Evolutionary conservation across 2,797 vertebrate species (phyloP).

Genomic region (Tragelaphus oryx): DNA sequence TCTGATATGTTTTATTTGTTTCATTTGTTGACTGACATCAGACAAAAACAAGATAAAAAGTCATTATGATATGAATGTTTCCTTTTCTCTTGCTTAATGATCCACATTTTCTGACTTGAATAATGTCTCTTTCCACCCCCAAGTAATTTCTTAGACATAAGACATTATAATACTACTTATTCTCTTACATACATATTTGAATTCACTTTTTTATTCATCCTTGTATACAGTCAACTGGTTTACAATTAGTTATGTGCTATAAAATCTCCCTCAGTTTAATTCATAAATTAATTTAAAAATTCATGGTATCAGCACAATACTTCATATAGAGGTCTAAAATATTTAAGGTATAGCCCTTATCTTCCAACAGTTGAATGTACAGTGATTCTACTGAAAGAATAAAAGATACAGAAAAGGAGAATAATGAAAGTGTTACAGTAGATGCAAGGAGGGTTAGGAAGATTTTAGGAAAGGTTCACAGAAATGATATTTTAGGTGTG

Average conservation of each 20-base stretch:
- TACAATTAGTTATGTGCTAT: neutral
- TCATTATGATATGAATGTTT: neutral
- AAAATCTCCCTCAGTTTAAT: neutral
- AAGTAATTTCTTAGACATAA: neutral
- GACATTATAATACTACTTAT: neutral
- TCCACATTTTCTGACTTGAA: neutral
- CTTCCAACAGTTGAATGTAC: neutral
- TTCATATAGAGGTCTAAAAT: neutral
- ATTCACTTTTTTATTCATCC: neutral
- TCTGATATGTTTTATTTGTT: neutral
- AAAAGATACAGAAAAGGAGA: neutral
- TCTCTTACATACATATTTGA: neutral
- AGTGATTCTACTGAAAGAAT: neutral
- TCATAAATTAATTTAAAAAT: neutral
- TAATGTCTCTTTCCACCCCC: neutral
- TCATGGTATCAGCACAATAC: neutral
- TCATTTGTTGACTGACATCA: neutral
- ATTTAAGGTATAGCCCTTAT: neutral
- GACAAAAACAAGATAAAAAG: neutral
- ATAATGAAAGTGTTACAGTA: neutral
- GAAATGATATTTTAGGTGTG: neutral
- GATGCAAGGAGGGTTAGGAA: neutral
- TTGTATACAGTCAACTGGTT: neutral
- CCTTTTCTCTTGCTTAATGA: neutral
- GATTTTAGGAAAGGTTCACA: neutral